A percentile compares a stretch with the other conserved stretches of the same genome.
These are phyloP conservation scores for Ormia ochracea DNA, from an alignment of 2,888 invertebrate species.

Conservation along the genomic window DNA sequence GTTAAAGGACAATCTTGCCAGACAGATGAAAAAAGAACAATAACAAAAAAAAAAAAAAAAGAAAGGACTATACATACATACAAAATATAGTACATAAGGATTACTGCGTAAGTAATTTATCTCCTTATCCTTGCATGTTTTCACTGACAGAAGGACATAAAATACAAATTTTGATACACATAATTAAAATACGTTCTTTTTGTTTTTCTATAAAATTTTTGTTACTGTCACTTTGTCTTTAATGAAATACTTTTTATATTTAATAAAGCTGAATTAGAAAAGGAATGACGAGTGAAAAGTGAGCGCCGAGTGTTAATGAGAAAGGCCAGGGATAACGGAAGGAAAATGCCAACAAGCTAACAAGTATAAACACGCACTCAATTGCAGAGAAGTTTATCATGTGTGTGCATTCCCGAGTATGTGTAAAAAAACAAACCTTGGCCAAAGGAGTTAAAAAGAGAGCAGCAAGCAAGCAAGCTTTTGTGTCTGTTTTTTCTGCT, in stretches of 20 bases:
- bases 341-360: not conserved
- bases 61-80: no score
- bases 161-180: conserved; percentile 4
- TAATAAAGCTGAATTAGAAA: not conserved
- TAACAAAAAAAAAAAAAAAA: no score
- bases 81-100: not conserved
- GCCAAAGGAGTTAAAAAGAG: conserved; percentile 42
- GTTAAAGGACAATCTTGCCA: not conserved
- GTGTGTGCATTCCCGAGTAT: conserved; percentile 1
- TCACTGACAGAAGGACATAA: not conserved
- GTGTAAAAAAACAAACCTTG: conserved; percentile 4
- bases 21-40: not conserved
- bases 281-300: not conserved
- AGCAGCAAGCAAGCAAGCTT: no score
- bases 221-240: conserved; percentile 11
- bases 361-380: not conserved
- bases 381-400: not conserved
- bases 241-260: conserved; percentile 10
- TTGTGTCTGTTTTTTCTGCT: not conserved
- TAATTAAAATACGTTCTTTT: not conserved
- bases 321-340: conserved; percentile 52
- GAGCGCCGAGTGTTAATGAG: conserved; percentile 34
- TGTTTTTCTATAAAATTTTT: not conserved
- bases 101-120: not conserved
- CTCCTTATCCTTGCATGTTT: not conserved